Base-by-base conservation (phyloP, 2,888 invertebrate genomes). In the Xiphydria camelus region DNA sequence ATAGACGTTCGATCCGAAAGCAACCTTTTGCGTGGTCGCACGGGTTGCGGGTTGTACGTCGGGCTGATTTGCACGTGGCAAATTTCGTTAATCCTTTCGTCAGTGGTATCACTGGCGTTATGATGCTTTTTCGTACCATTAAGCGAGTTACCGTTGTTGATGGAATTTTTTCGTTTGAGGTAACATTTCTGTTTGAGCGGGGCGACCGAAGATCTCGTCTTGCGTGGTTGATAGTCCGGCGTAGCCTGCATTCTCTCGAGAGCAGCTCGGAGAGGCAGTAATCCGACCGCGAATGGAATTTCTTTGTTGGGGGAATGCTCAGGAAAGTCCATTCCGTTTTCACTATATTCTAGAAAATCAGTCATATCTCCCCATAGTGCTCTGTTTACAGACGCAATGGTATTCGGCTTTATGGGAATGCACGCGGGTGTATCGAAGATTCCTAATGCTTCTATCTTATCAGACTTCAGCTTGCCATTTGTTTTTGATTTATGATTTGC, bases 261-360 rank as follows among this genome's bases (percentile, higher is more conserved):
- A 4, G 76, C 76, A 3, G 74, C 75, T 34, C 73, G 66, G 7
- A 77, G 49, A 2, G 77, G 76, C 31, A 77, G 49, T 17, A 77
- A 57, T 3, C 77, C 77, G 5, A 77, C 75, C 3, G 77, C 76
- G 36, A 73, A 76, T 4, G 77, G 77, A 37, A 77, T 76, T 57
- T 76, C 73, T 7, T 73, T 71, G 31, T 71, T 69, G n/a, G 70
- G 59, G 2, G 71, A 69, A 36, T 57, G 59, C 15, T 66, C 64
- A 3, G 54, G 19, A 4, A 58, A 42, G 38, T 59, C 47, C 17
- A 53, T 50, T 1, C 50, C 43, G 29, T 49, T 54, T 10, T 64
- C 59, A 35, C 38, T 50, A 43, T 64, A 58, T 25, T 69, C 70
- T 4, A 60, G 42, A 32, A 66, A 50, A 45, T 75, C 75, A 0